Conservation (phyloP, 2,888 invertebrate genomes). For the Chromoteleia sp. region DNA sequence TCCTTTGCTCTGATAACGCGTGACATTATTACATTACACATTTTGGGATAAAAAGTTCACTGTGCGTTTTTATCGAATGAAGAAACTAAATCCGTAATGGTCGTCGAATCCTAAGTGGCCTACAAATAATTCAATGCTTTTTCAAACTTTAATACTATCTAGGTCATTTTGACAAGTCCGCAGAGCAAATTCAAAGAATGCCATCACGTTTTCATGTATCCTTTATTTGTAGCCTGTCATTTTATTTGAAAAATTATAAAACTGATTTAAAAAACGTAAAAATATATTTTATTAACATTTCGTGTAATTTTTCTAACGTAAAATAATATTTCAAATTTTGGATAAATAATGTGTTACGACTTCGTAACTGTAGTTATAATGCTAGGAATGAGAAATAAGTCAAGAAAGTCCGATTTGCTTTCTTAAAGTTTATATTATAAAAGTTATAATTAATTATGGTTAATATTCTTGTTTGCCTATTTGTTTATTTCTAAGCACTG, state of each 20-base stretch:
- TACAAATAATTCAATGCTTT: slow-evolving; percentile 26
- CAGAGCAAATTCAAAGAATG: not conserved
- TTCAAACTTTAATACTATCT: slow-evolving; percentile 35
- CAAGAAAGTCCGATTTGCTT: too few species aligned
- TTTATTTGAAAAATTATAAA: too few species aligned
- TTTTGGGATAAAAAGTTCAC: slow-evolving; percentile 18
- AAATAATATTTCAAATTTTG: not conserved
- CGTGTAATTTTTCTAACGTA: not conserved
- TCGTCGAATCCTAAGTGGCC: slow-evolving; percentile 20
- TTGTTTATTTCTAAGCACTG: too few species aligned
- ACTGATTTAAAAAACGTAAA: too few species aligned
- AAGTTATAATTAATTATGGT: too few species aligned
- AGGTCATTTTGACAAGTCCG: slow-evolving; percentile 35
- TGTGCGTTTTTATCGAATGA: slow-evolving; percentile 19
- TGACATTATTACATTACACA: slow-evolving; percentile 43
- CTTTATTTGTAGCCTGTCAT: not conserved
- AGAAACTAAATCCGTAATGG: slow-evolving; percentile 32
- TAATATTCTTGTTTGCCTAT: too few species aligned
- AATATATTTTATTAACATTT: too few species aligned
- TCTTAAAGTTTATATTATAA: too few species aligned
- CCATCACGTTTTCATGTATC: not conserved
- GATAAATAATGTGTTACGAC: too few species aligned
- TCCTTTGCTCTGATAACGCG: not conserved
- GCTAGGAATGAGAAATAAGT: too few species aligned
- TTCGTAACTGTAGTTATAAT: too few species aligned